Conservation (phyloP, 92 coral and sea anemone species). For the Porites cylindrica region DNA sequence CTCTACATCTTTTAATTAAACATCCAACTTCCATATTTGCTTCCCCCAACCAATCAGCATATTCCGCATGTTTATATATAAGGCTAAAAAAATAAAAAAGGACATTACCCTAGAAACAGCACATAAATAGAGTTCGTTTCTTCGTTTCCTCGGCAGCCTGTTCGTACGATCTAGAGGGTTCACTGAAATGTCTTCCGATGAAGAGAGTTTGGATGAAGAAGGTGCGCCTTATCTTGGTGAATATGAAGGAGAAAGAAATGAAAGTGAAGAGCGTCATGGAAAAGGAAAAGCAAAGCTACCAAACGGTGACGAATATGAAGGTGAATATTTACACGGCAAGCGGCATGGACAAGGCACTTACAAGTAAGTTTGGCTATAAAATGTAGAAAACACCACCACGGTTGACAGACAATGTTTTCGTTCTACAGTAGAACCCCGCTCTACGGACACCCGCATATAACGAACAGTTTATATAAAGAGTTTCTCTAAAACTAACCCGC, state of each 20-base stretch:
- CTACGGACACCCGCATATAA: too few relatives aligned
- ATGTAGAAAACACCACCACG: neutral
- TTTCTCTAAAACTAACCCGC: too few relatives aligned
- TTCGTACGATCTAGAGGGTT: too few relatives aligned
- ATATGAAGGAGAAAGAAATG: slow-evolving; percentile 97
- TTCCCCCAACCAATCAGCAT: slow-evolving; percentile 18
- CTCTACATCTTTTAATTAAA: slow-evolving; percentile 25
- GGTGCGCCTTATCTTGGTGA: slow-evolving; percentile 94
- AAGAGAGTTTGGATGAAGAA: slow-evolving; percentile 88
- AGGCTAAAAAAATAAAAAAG: neutral
- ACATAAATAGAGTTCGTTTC: neutral
- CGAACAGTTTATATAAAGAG: too few relatives aligned
- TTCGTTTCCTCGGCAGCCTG: neutral
- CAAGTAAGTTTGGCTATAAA: slow-evolving; percentile 75
- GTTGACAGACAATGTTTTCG: neutral
- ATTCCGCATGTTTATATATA: slow-evolving; percentile 3
- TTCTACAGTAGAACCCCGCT: neutral
- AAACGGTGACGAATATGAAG: slow-evolving; percentile 95
- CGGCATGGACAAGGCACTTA: slow-evolving; percentile 95
- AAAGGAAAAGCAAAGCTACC: slow-evolving; percentile 98
- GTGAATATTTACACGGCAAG: slow-evolving; percentile 90
- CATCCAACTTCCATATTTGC: neutral
- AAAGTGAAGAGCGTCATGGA: slow-evolving; percentile 92
- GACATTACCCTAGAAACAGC: slow-evolving; percentile 39
- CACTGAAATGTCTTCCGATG: slow-evolving; percentile 86